These are phyloP conservation scores for Scaptomyza caliginosa DNA, from an alignment of 2,888 invertebrate genomes.

Conservation along the genomic window DNA sequence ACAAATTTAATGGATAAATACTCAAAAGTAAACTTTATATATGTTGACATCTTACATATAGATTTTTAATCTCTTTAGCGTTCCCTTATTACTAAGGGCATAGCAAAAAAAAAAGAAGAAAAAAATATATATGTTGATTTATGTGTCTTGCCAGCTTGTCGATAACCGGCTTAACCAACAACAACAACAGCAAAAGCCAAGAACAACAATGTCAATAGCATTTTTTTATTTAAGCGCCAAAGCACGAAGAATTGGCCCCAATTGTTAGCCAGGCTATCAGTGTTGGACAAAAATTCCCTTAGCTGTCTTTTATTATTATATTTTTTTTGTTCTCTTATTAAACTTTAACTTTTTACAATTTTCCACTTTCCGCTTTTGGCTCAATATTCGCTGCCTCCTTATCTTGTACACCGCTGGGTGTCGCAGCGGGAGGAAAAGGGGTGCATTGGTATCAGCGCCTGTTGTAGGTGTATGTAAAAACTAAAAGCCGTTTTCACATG, in stretches of 20 bases:
- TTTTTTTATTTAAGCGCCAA: neutral
- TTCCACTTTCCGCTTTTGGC: neutral
- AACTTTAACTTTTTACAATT: conserved; percentile 10
- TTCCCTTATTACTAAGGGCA: conserved; percentile 9
- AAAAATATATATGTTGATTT: conserved; percentile 52
- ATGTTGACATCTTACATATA: too few species aligned
- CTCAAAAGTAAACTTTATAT: too few species aligned
- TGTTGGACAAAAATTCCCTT: neutral
- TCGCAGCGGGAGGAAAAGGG: neutral
- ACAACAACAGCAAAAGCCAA: conserved; percentile 11
- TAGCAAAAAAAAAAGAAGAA: neutral
- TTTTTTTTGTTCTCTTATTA: neutral
- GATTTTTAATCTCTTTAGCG: neutral
- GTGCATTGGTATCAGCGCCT: neutral
- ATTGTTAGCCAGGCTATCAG: conserved; percentile 40
- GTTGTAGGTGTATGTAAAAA: too few species aligned
- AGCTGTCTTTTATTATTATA: conserved; percentile 11
- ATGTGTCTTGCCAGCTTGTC: conserved; percentile 59
- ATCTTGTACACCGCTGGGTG: neutral
- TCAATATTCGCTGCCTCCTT: neutral
- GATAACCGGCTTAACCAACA: conserved; percentile 64
- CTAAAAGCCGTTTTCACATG: conserved; percentile 10
- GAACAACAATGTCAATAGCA: neutral
- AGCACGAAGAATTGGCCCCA: conserved; percentile 31
- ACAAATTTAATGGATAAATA: too few species aligned